These are phyloP conservation scores for Hymenochirus boettgeri DNA, from an alignment of 2,113 vertebrate genomes.

Conservation along the genomic window DNA sequence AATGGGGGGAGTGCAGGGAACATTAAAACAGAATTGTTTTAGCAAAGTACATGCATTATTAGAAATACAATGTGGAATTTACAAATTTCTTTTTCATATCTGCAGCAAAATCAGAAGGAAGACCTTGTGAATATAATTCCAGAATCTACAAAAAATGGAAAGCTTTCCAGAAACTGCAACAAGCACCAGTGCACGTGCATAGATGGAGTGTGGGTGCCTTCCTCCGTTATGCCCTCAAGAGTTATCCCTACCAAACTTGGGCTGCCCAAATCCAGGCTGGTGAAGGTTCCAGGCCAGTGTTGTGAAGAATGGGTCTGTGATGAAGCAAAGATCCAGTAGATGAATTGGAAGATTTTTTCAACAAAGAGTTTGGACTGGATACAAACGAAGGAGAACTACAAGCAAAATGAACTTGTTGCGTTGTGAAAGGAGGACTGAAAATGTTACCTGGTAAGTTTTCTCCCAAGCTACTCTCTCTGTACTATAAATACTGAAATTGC, in stretches of 20 bases:
- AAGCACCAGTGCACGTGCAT: conserved; percentile 99
- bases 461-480: neutral
- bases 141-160: conserved; percentile 98
- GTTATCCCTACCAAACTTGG: conserved; percentile 90
- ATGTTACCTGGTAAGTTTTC: conserved; percentile 80
- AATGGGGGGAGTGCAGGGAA: conserved; percentile 56
- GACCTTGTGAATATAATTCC: conserved; percentile 97
- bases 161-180: conserved; percentile 98
- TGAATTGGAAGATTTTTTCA: conserved; percentile 67
- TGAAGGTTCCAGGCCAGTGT: conserved; percentile 91
- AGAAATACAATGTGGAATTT: conserved; percentile 20
- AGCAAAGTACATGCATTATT: conserved; percentile 44
- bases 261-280: conserved; percentile 86
- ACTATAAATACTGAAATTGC: neutral
- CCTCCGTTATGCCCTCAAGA: conserved; percentile 91
- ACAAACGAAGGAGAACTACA: conserved; percentile 80
- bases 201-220: conserved; percentile 90
- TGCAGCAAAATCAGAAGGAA: conserved; percentile 90
- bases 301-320: conserved; percentile 96
- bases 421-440: conserved; percentile 80
- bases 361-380: conserved; percentile 67
- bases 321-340: conserved; percentile 65
- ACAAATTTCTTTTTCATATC: conserved; percentile 43
- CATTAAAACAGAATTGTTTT: conserved; percentile 46
- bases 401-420: conserved; percentile 86